These are phyloP conservation scores for Typhlomys cinereus DNA, from an alignment of 2,113 vertebrate genomes.

Conservation along the genomic window DNA sequence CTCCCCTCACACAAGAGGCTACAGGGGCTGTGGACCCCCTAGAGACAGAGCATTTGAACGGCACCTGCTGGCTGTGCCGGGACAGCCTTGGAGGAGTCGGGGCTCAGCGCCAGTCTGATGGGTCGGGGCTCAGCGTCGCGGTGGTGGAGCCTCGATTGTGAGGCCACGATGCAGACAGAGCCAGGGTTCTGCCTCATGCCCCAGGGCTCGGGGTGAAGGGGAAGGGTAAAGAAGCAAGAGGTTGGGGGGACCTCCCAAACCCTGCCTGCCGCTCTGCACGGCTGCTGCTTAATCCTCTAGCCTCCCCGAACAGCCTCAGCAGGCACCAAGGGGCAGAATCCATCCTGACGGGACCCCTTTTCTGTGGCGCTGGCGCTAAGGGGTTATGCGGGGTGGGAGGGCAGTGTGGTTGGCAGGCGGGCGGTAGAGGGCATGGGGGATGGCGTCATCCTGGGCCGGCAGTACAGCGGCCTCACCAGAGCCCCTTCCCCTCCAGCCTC, in stretches of 20 bases:
- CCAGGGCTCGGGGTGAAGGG: no score
- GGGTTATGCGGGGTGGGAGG: no score
- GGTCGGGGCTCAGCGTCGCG: background rate
- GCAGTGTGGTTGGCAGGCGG: background rate
- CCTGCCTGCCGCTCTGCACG: background rate
- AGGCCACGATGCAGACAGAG: background rate
- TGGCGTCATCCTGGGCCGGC: background rate
- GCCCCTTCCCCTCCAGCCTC: background rate
- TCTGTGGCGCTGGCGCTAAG: no score
- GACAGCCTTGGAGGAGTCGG: background rate
- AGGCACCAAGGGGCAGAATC: background rate
- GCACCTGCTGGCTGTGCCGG: background rate
- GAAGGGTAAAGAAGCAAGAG: background rate
- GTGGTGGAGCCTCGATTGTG: background rate
- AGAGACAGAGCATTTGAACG: background rate
- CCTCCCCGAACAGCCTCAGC: background rate
- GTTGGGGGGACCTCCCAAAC: background rate
- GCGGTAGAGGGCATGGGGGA: background rate
- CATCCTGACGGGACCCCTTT: background rate
- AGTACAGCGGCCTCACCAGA: no score
- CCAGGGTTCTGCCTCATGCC: background rate
- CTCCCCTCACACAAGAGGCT: background rate
- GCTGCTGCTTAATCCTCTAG: background rate
- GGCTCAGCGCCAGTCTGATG: no score
- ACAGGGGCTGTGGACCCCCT: background rate